These are phyloP conservation scores for Epinephelus fuscoguttatus DNA, from an alignment of 2,113 vertebrate species.

Conservation along the genomic window DNA sequence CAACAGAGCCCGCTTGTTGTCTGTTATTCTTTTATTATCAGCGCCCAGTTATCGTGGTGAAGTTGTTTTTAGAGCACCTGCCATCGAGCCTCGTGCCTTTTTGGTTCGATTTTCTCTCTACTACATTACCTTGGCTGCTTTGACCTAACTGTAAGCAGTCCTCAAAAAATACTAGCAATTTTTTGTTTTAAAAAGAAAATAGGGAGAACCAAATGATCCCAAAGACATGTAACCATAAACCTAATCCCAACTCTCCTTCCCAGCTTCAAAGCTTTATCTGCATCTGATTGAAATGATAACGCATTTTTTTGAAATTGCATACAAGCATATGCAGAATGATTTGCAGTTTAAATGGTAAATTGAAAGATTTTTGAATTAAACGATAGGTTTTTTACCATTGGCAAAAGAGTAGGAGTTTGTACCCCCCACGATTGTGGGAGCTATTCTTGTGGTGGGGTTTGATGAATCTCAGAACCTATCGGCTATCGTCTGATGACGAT, in stretches of 20 bases:
- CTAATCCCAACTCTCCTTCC: neutral
- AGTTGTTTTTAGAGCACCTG: conserved; percentile 27
- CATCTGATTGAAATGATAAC: neutral
- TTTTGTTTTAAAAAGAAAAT: neutral
- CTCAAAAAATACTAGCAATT: neutral
- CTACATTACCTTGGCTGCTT: neutral
- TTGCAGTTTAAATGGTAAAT: neutral
- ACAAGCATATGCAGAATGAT: neutral
- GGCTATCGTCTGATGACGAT: no score
- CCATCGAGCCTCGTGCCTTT: neutral
- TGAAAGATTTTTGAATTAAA: no score
- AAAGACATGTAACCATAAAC: neutral
- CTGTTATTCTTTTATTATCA: conserved; percentile 48
- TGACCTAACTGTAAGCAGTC: neutral
- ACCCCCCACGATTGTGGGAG: accelerated
- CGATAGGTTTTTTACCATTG: neutral
- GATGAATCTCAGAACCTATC: no score
- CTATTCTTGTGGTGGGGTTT: no score
- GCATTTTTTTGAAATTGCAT: neutral
- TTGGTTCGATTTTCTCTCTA: no score
- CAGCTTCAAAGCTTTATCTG: neutral
- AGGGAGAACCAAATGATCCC: neutral
- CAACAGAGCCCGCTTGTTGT: conserved; percentile 14
- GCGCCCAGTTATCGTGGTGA: conserved; percentile 14
- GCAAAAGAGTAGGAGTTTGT: neutral